These are phyloP conservation scores for Trachemys scripta DNA, from an alignment of 2,113 vertebrate species.

Conservation along the genomic window DNA sequence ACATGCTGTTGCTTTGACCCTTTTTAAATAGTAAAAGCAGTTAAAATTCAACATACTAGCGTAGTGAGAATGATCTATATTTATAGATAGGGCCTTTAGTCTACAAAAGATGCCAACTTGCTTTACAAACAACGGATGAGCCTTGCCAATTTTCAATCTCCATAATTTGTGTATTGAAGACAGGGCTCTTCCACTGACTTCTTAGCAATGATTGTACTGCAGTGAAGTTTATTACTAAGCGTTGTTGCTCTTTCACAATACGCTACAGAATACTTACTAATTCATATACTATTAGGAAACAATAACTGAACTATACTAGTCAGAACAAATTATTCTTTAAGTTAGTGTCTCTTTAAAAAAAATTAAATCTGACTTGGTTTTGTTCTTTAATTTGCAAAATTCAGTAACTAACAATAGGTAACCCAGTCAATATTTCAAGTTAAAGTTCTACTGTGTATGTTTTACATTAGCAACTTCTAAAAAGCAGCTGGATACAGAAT, in stretches of 20 bases:
- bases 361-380: too few species aligned
- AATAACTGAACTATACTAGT: not conserved
- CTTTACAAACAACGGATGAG: not conserved
- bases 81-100: not conserved
- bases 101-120: too few species aligned
- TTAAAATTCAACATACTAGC: not conserved
- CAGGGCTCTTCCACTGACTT: not conserved
- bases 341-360: too few species aligned
- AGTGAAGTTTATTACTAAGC: not conserved
- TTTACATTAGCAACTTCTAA: not conserved
- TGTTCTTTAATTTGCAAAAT: too few species aligned
- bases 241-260: not conserved
- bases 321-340: too few species aligned
- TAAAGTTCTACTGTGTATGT: not conserved
- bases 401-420: not conserved
- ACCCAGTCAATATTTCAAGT: not conserved
- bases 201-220: slow-evolving; percentile 3
- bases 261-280: not conserved
- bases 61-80: not conserved
- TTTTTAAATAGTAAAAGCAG: not conserved
- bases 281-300: not conserved
- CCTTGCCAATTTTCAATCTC: slow-evolving; percentile 6
- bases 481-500: not conserved
- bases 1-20: slow-evolving; percentile 57
- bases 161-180: not conserved